Evolutionary conservation across 1,140 invertebrate species (phyloP).

Genomic region (Rhopalosiphum maidis): DNA sequence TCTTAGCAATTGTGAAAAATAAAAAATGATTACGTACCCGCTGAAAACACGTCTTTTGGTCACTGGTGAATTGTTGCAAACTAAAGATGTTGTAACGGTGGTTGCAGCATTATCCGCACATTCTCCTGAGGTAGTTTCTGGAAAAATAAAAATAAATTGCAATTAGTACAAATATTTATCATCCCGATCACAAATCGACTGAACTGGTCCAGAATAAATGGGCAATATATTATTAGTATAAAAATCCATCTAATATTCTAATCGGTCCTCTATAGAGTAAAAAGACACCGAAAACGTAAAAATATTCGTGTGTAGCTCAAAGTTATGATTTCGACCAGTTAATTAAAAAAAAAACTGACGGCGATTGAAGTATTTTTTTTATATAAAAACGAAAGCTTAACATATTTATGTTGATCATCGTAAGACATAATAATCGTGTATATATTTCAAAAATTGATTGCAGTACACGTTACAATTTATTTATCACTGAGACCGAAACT

Average conservation of each 20-base stretch:
- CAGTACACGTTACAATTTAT: neutral
- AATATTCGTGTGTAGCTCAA: neutral
- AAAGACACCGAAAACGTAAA: neutral
- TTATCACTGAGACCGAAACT: neutral
- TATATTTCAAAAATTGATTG: too few species aligned
- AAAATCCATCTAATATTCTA: too few species aligned
- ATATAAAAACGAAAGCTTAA: neutral
- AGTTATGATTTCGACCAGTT: neutral
- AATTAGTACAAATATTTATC: neutral
- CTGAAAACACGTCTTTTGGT: constrained; percentile 82
- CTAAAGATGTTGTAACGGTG: constrained; percentile 62
- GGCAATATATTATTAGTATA: neutral
- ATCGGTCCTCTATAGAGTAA: neutral
- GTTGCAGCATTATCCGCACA: constrained; percentile 65
- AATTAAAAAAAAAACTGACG: neutral
- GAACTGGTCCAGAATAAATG: neutral
- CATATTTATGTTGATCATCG: neutral
- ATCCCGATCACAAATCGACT: neutral
- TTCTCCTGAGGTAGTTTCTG: constrained; percentile 21
- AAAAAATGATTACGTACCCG: constrained; percentile 69
- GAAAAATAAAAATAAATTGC: neutral
- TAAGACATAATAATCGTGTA: neutral
- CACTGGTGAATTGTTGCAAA: constrained; percentile 68
- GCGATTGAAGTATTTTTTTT: neutral
- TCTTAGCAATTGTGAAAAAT: neutral